Evolutionary conservation across 2,113 vertebrate species (phyloP), one percentile per base, ranked within the genome.

Genomic region (Empidonax traillii): DNA sequence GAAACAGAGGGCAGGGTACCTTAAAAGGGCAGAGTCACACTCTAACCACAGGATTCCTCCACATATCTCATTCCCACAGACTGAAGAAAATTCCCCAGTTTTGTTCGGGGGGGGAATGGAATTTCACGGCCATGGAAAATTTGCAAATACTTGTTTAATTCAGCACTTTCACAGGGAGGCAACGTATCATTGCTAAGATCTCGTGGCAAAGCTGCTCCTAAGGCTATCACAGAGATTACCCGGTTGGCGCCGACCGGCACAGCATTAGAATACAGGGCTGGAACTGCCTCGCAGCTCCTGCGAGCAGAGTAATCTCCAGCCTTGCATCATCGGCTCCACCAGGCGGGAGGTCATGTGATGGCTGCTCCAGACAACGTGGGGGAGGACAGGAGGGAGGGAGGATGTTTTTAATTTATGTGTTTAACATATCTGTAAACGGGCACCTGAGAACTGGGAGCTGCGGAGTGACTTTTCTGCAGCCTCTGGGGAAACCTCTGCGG

Each of bases 221-320:
- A 96, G 95, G 93, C 89, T 96, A 96, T 95, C 89, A 39, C 43
- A 93, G 89, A 94, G 94, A 94, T 96, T 83, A 95, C 63, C 23
- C 9, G 2, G 46, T 35, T 91, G 94, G 95, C 78, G 51, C 90
- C 93, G 41, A 80, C 5, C 49, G 0, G 87, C 69, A 75, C 77
- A 14, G 3, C 56, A 92, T 85, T 78, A 21, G 37, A 65, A 87
- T 69, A 24, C n/a, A 0, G 0, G 87, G 88, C 90, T 96, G 91
- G 95, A 89, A 83, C 87, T 85, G 89, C 89, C 65, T 9, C 9
- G 77, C 81, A 85, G 79, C 65, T 44, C 94, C 72, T 91, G 65
- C 74, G 52, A 81, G 71, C 73, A 75, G 24, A 93, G 77, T 69
- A 68, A 95, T 87, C 95, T 79, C 87, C 7, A 1, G 1, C 96